A percentile compares a stretch with the other conserved stretches of the same genome.
These are phyloP conservation scores for Bungarus multicinctus DNA, from an alignment of 2,113 vertebrate genomes.

Conservation along the genomic window DNA sequence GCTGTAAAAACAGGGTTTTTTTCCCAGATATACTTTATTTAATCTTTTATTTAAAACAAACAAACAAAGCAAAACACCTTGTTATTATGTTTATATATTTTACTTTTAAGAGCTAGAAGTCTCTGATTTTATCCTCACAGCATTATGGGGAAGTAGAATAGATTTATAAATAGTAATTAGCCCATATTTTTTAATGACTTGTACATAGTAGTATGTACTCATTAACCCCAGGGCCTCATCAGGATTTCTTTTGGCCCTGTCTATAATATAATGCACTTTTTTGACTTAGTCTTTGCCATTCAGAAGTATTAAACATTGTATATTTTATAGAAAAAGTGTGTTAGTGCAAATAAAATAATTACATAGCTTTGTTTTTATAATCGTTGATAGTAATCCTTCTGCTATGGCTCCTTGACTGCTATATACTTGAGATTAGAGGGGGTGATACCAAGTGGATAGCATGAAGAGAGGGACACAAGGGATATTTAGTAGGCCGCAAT, in stretches of 20 bases:
- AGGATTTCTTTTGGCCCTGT: not conserved
- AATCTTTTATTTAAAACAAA: not conserved
- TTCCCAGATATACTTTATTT: not conserved
- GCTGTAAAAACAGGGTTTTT: not conserved
- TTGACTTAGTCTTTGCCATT: not conserved
- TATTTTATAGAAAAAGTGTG: not conserved
- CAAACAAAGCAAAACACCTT: not conserved
- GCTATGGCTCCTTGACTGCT: not conserved
- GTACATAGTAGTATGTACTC: not conserved
- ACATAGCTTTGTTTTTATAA: not conserved
- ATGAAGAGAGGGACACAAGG: not conserved
- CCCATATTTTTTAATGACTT: not conserved
- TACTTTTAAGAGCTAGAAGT: not conserved
- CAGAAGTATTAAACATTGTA: not conserved
- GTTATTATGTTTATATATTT: not conserved
- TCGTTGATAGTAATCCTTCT: not conserved
- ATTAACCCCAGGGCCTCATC: not conserved
- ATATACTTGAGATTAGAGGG: not conserved
- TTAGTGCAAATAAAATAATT: not conserved
- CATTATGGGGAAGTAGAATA: not conserved
- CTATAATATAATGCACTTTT: not conserved
- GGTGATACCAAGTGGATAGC: not conserved
- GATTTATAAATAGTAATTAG: not conserved
- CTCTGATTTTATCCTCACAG: not conserved
- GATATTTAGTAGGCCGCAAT: not conserved